A percentile compares a stretch with the other conserved stretches of the same genome.
phyloP scores from a whole-genome alignment of 2,797 vertebrate genomes.

The Artibeus jamaicensis region DNA sequence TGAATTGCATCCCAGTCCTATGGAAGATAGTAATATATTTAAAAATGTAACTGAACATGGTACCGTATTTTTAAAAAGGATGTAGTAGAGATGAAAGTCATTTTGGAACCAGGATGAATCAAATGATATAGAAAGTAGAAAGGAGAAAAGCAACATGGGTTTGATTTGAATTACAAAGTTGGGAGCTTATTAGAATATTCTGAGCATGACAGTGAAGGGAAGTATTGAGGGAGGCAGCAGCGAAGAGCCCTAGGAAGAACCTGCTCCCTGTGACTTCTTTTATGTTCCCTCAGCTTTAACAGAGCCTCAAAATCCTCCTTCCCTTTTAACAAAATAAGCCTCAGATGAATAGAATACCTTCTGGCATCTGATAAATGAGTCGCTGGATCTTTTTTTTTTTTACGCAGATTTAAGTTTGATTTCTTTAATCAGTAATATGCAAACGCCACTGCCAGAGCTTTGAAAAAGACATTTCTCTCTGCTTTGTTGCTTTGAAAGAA shows the following conservation, averaged over 20 bases:
- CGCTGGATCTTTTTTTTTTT: not conserved
- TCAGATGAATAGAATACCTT: slow-evolving; percentile 7
- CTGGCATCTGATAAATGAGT: not conserved
- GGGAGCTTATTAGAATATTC: not conserved
- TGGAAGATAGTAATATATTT: not conserved
- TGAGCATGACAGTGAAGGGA: not conserved
- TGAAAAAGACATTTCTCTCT: not conserved
- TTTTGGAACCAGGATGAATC: slow-evolving; percentile 17
- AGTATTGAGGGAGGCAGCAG: not conserved
- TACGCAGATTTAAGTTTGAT: not conserved
- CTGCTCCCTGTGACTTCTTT: not conserved
- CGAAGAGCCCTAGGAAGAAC: not conserved
- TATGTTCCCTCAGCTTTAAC: not conserved
- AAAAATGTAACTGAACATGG: not conserved
- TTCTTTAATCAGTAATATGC: slow-evolving; percentile 18
- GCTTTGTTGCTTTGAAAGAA: not conserved
- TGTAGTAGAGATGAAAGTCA: slow-evolving; percentile 31
- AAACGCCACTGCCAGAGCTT: not conserved
- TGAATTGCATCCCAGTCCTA: not conserved
- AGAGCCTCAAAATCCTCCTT: not conserved
- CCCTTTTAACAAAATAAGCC: slow-evolving; percentile 40
- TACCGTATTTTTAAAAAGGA: slow-evolving; percentile 4
- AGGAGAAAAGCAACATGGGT: slow-evolving; percentile 12
- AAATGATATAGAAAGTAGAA: not conserved
- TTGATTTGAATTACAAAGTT: slow-evolving; percentile 41